Evolutionary conservation across 1,140 invertebrate genomes (phyloP).

Genomic region (Procambarus clarkii): DNA sequence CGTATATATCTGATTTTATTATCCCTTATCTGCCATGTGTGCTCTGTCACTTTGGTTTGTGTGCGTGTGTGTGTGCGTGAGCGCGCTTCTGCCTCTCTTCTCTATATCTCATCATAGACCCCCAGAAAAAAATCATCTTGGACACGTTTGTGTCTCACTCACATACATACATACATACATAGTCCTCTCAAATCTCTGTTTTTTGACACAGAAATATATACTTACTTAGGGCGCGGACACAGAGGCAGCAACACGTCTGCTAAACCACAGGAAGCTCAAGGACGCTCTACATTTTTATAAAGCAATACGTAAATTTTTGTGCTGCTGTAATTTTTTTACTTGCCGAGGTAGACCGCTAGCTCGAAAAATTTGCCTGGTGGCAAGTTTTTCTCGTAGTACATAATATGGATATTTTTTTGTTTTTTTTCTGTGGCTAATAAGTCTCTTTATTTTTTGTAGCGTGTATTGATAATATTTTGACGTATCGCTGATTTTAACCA

Average conservation of each 20-base stretch:
- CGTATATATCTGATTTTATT: conserved; percentile 36
- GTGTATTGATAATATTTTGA: background rate
- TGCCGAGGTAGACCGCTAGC: too few relatives aligned
- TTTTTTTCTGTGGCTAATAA: background rate
- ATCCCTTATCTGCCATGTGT: background rate
- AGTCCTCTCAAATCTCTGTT: background rate
- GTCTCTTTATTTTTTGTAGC: background rate
- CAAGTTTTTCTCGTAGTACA: background rate
- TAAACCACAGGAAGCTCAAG: background rate
- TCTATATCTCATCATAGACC: background rate
- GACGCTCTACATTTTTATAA: background rate
- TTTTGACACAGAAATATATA: conserved; percentile 14
- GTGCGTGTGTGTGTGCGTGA: conserved; percentile 3
- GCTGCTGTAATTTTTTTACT: background rate
- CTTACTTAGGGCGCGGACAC: background rate
- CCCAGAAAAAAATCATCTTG: too few relatives aligned
- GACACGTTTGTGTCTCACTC: too few relatives aligned
- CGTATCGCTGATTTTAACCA: background rate
- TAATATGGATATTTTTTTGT: background rate
- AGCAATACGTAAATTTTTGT: background rate
- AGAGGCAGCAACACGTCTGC: background rate
- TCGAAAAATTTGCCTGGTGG: too few relatives aligned
- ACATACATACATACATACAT: background rate
- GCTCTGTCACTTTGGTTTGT: background rate
- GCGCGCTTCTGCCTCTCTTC: background rate